Base-by-base conservation (phyloP, 2,797 vertebrate genomes). In the Poliocrania exsul region DNA sequence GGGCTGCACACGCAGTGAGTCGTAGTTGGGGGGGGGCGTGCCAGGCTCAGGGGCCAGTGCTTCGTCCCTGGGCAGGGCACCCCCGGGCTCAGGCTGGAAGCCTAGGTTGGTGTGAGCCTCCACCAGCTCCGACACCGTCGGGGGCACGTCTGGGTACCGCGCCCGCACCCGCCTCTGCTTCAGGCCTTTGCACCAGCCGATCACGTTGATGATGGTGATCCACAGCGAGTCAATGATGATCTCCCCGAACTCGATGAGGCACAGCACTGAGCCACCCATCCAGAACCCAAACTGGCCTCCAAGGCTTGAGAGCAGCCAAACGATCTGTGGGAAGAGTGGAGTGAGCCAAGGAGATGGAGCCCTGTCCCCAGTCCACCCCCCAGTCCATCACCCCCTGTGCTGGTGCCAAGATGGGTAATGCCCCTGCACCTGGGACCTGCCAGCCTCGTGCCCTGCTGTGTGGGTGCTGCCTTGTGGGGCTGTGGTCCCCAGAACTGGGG, bases 211-310 rank as follows among this genome's bases (percentile, higher is more conserved):
- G 13, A 98, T 0, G 6, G 97, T 98, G 96, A 98, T 98, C 98
- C 98, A 98, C 53, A 98, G 33, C 0, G 97, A 98, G 93, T 98
- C 98, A 0, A 98, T 98, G 91, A 98, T 95, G 94, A 98, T 98
- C 87, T 98, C 98, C 8, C 95, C 98, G 0, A 98, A 98, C 82
- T 98, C 98, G 0, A 98, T 98, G 90, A 98, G 97, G 93, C 98
- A 98, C 67, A 98, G 95, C 92, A 98, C 98, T 0, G 98, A 98
- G 86, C 98, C 98, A 3, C 98, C 98, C 98, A 98, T 98, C 98
- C 98, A 98, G 97, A 98, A 98, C 60, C 98, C 98, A 2, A 98
- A 98, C 88, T 98, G 98, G 17, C 98, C 98, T 0, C 98, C 98
- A 71, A 98, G 94, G 66, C 88, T 98, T 0, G 98, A 98, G 31